Evolutionary conservation across 2,797 vertebrate genomes (phyloP), one percentile per base, ranked within the genome.

Genomic region (Galago senegalensis): DNA sequence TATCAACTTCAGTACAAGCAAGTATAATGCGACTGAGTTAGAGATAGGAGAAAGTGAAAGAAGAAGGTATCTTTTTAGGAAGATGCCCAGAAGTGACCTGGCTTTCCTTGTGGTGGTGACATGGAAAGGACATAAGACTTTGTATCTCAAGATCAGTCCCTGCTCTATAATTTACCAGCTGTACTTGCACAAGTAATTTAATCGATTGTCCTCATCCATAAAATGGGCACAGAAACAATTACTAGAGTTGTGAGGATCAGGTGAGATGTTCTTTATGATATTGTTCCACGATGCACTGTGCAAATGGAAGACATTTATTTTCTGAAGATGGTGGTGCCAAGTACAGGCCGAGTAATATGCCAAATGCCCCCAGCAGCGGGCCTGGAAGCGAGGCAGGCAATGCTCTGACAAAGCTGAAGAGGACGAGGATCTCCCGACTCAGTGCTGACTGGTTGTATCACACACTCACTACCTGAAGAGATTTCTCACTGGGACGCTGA

Each of bases 401-500:
- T 2, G 77, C 79, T 73, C 75, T 82, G 76, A 87, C 60, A 49
- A 56, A 79, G 56, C n/a, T 4, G 73, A 75, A 82, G 56, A 77
- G 75, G 77, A 46, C 37, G 9, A 14, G 49, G 65, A 16, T 58
- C 83, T 89, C 75, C 21, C 1, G 2, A 6, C 40, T 60, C 73
- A 18, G 77, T 17, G 80, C 63, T 82, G 72, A 80, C 88, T 94
- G 67, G 43, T 3, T 87, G 76, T 5, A 46, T 84, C 40, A 17
- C 61, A 87, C 3, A 21, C 70, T 87, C 2, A 16, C 67, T 84
- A 87, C 84, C 87, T 89, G 94, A 92, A 96, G 87, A 91, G 67
- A 91, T 94, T 97, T 96, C 96, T 95, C 75, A 40, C 77, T 8
- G 21, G 80, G 81, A 88, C 67, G 67, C 17, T 93, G 94, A 97